These are phyloP conservation scores for Scotopteryx bipunctaria DNA, from an alignment of 2,888 invertebrate species.

Conservation along the genomic window DNA sequence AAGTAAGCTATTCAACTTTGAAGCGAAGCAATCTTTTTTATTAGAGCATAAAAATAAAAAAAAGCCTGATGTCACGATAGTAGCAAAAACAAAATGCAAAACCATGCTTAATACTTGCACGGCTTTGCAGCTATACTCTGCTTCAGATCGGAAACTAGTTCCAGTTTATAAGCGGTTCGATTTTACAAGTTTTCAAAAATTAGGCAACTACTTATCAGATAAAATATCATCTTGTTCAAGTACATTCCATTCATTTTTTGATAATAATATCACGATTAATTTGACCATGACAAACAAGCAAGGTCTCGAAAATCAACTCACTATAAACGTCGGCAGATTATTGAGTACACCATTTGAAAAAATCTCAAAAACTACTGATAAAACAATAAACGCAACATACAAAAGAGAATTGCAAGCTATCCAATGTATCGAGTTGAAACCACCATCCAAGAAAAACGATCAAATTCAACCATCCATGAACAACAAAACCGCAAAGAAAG, in stretches of 20 bases:
- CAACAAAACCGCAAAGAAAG: slow-evolving; percentile 39
- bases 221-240: background rate
- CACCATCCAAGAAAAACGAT: background rate
- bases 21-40: background rate
- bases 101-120: slow-evolving; percentile 33
- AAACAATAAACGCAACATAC: background rate
- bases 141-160: slow-evolving; percentile 24
- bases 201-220: slow-evolving; percentile 19
- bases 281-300: slow-evolving; percentile 16
- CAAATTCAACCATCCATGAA: slow-evolving; percentile 2
- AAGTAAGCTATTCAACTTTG: slow-evolving; percentile 18
- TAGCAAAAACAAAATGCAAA: background rate
- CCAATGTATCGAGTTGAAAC: slow-evolving; percentile 8
- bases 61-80: background rate
- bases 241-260: slow-evolving; percentile 9
- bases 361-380: background rate
- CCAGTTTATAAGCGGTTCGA: slow-evolving; percentile 21
- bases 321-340: slow-evolving; percentile 18
- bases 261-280: slow-evolving; percentile 19
- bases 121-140: slow-evolving; percentile 42
- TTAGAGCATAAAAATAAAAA: background rate
- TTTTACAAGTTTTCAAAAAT: slow-evolving; percentile 25
- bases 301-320: slow-evolving; percentile 12
- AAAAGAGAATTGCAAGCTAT: slow-evolving; percentile 20
- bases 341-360: background rate